These are phyloP conservation scores for Actinemys pallida DNA, from an alignment of 2,113 vertebrate genomes.

Conservation along the genomic window DNA sequence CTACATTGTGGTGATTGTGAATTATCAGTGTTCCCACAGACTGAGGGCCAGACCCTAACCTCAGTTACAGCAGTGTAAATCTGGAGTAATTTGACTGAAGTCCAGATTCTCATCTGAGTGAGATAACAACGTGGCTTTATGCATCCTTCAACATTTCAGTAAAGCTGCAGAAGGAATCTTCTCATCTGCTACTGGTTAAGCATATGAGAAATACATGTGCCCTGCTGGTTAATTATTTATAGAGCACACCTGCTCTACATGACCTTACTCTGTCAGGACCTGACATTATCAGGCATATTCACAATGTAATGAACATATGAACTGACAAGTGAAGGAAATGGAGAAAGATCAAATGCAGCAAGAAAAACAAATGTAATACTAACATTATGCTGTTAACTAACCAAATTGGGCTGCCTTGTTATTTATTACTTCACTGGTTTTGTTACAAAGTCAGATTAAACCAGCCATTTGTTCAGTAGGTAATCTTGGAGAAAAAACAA, in stretches of 20 bases:
- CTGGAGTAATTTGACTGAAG: neutral
- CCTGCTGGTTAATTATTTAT: constrained; percentile 13
- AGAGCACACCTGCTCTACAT: neutral
- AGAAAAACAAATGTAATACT: neutral
- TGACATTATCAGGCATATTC: neutral
- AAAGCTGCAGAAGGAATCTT: neutral
- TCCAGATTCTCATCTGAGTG: neutral
- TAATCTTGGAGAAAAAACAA: accelerated
- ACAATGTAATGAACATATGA: neutral
- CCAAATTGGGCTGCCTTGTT: neutral
- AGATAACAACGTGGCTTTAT: neutral
- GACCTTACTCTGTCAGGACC: neutral
- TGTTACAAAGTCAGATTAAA: neutral
- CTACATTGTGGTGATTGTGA: neutral
- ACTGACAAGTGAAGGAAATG: neutral
- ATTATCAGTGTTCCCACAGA: neutral
- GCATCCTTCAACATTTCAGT: neutral
- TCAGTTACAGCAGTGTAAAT: neutral
- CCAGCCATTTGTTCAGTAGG: neutral
- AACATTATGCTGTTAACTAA: neutral
- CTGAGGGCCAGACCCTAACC: neutral
- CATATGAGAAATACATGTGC: neutral
- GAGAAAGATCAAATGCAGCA: neutral
- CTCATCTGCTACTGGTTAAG: neutral
- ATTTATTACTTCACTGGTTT: neutral